phyloP scores from a whole-genome alignment of 30 jellyfish, hydroid and myxozoan species.

The Phacellophora camtschatica region DNA sequence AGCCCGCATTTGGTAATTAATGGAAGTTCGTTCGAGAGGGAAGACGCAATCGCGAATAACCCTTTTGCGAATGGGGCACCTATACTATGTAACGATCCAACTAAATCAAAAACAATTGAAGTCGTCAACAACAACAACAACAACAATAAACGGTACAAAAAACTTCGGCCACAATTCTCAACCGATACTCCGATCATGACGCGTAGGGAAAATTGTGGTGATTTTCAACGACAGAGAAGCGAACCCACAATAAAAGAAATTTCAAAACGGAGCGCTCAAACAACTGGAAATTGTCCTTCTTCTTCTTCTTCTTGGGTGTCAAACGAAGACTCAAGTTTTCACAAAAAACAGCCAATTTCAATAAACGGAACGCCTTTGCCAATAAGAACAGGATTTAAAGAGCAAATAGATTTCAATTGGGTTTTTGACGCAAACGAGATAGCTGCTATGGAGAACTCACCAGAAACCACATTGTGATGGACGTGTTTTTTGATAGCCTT shows the following conservation, averaged over 20 bases:
- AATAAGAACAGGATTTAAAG: no score
- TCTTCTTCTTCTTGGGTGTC: not conserved
- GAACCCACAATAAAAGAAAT: not conserved
- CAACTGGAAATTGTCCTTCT: not conserved
- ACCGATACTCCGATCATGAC: constrained; percentile 52
- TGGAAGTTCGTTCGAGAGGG: no score
- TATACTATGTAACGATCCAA: not conserved
- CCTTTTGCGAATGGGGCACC: not conserved
- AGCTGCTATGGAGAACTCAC: not conserved
- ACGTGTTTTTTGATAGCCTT: no score
- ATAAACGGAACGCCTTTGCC: not conserved
- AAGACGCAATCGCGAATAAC: not conserved
- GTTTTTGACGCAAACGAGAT: not conserved
- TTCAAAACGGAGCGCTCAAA: not conserved
- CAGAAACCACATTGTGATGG: not conserved
- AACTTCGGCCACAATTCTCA: not conserved
- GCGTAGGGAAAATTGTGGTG: not conserved
- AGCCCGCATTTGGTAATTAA: not conserved
- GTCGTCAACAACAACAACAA: not conserved
- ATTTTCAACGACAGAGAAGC: not conserved
- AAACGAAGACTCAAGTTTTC: no score
- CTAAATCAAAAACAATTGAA: no score
- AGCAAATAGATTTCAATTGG: not conserved
- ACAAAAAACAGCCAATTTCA: no score
- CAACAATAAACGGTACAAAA: not conserved